Percentiles rank a stretch among this genome's conserved stretches.
Evolutionary conservation across 1,140 invertebrate species (phyloP).

Genomic region (Leptestheria dahalacensis): DNA sequence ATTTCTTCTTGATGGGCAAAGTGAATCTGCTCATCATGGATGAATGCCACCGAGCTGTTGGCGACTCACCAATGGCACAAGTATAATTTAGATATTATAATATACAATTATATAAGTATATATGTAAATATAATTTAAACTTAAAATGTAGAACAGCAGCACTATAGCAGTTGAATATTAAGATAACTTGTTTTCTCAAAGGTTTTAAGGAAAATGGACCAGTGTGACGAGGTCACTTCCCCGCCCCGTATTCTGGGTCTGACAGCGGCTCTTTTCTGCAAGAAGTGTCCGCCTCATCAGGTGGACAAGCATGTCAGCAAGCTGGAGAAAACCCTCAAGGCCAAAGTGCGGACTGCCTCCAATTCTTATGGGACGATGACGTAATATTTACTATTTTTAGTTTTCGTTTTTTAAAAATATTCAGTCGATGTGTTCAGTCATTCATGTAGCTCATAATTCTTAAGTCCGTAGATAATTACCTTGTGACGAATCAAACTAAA

Average conservation of each 20-base stretch:
- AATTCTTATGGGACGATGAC: not conserved
- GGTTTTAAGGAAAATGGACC: slow-evolving; percentile 13
- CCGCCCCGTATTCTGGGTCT: slow-evolving; percentile 60
- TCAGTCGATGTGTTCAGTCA: no score
- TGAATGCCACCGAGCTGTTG: slow-evolving; percentile 77
- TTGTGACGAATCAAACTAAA: no score
- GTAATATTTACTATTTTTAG: no score
- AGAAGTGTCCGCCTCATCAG: slow-evolving; percentile 40
- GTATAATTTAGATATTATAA: slow-evolving; percentile 36
- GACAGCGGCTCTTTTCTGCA: slow-evolving; percentile 68
- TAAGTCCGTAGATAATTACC: no score
- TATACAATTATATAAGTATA: no score
- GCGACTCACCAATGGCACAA: slow-evolving; percentile 48
- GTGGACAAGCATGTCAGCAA: slow-evolving; percentile 35
- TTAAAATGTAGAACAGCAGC: slow-evolving; percentile 42
- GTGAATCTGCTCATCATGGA: slow-evolving; percentile 82
- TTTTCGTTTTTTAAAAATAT: no score
- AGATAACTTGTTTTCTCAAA: no score
- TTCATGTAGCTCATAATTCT: no score
- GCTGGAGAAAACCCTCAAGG: slow-evolving; percentile 57
- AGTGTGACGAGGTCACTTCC: slow-evolving; percentile 24
- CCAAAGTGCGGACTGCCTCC: slow-evolving; percentile 48
- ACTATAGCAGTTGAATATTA: slow-evolving; percentile 39
- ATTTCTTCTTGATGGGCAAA: slow-evolving; percentile 38
- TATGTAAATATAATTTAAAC: slow-evolving; percentile 64